These are phyloP conservation scores for Podiceps cristatus DNA, from an alignment of 2,113 vertebrate genomes.

Conservation along the genomic window DNA sequence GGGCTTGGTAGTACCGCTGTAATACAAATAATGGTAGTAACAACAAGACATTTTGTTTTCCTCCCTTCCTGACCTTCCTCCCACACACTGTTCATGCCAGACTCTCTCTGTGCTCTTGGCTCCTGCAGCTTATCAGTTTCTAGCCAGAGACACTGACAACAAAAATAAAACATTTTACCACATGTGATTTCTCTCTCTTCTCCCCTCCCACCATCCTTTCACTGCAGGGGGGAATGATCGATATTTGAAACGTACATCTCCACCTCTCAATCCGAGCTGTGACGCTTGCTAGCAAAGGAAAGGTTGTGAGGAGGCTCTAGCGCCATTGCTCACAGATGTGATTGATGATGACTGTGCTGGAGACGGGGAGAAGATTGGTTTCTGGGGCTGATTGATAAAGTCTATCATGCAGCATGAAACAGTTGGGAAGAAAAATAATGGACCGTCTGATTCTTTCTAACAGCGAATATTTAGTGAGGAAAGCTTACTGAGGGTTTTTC, in stretches of 20 bases:
- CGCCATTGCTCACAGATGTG: neutral
- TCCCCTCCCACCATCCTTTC: neutral
- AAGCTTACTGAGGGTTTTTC: neutral
- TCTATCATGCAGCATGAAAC: slow-evolving; percentile 49
- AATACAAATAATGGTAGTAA: neutral
- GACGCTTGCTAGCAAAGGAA: neutral
- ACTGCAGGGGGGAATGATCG: neutral
- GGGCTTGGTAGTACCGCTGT: neutral
- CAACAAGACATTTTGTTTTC: neutral
- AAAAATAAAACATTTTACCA: slow-evolving; percentile 11
- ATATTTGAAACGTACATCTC: neutral
- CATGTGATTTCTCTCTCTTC: neutral
- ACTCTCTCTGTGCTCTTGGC: neutral
- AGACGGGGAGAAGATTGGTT: slow-evolving; percentile 41
- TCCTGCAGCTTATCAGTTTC: neutral
- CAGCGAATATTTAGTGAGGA: neutral
- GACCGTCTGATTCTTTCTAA: neutral
- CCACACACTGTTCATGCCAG: neutral
- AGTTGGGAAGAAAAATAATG: slow-evolving; percentile 25
- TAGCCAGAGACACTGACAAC: neutral
- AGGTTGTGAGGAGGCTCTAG: neutral
- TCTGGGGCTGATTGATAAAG: slow-evolving; percentile 56
- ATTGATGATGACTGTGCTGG: slow-evolving; percentile 23
- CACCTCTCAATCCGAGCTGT: neutral
- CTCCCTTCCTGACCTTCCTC: neutral